Conservation (phyloP, 1,140 invertebrate genomes). For the Drosophila sulfurigaster region DNA sequence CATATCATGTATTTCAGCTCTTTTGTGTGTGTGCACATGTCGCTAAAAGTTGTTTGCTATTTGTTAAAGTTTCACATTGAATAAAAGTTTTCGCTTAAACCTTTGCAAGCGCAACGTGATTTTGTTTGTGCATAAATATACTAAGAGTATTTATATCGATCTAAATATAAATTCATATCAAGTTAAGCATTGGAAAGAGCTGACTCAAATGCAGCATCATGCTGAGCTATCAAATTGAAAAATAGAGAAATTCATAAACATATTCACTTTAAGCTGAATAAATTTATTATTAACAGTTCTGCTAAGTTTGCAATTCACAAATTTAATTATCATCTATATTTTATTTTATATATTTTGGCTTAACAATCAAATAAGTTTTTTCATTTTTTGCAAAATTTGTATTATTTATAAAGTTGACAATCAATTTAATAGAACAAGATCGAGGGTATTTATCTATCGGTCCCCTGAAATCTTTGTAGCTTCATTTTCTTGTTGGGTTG, state of each 20-base stretch:
- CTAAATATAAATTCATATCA: background rate
- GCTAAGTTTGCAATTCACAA: background rate
- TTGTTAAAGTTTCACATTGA: slow-evolving; percentile 51
- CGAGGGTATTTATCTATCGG: slow-evolving; percentile 15
- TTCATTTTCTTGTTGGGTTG: slow-evolving; percentile 11
- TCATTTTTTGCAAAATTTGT: no score
- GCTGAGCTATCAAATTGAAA: no score
- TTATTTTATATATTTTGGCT: no score
- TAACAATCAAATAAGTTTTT: no score
- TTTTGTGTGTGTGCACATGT: slow-evolving; percentile 31
- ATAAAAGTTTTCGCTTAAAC: slow-evolving; percentile 47
- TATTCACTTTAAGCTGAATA: background rate
- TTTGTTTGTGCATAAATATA: background rate
- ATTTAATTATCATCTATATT: no score
- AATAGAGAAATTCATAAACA: no score
- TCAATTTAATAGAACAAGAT: background rate
- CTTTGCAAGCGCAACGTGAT: slow-evolving; percentile 1
- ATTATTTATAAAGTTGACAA: no score
- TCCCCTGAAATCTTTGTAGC: background rate
- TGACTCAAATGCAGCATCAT: no score
- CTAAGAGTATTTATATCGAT: slow-evolving; percentile 1
- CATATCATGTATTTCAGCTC: slow-evolving; percentile 15
- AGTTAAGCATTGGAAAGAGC: no score
- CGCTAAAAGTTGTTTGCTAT: slow-evolving; percentile 64
- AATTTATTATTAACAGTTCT: background rate